Evolutionary conservation across 2,888 invertebrate species (phyloP), one percentile per base, ranked within the genome.

Genomic region (Philaethria dido): DNA sequence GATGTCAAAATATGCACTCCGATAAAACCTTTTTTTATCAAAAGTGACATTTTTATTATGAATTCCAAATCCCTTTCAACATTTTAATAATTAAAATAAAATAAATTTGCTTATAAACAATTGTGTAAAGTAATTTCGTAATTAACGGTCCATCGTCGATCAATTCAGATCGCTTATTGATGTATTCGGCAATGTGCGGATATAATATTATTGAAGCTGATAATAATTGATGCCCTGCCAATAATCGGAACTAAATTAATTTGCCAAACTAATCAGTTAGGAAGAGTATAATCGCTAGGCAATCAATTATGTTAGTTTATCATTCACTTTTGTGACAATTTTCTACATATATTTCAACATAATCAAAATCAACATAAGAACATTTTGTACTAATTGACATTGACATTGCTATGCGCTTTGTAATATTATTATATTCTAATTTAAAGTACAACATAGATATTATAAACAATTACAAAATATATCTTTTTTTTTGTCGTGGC

Each of bases 211-310:
- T 57, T 57, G 57, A 57, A 57, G 22, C 16, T 42, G 42, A 42
- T 42, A 57, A 60, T 60, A 45, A 60, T 60, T 60, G 33, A 60
- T 60, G 45, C 20, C 29, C 18, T 60, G 60, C 54, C 63, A 45
- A 45, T 55, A 36, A 54, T 54, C 54, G 20, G 36, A 45, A 63
- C 45, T 63, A 63, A 45, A 33, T 54, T 55, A 63, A 63, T 63
- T 63, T 42, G 44, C n/a, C 29, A 63, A 33, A 54, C 33, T 42
- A 62, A 62, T 57, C 42, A 57, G 55, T 57, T 57, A 16, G 11
- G 42, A 16, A 25, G 57, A 57, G 42, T 57, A 57, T 57, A 57
- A 57, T 57, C 57, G 42, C 39, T 42, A 25, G n/a, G 42, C 39
- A 57, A 57, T 39, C 14, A 57, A 57, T 57, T 57, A 57, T 57